Evolutionary conservation across 2,888 invertebrate genomes (phyloP).

Genomic region (Stenichneumon culpator): DNA sequence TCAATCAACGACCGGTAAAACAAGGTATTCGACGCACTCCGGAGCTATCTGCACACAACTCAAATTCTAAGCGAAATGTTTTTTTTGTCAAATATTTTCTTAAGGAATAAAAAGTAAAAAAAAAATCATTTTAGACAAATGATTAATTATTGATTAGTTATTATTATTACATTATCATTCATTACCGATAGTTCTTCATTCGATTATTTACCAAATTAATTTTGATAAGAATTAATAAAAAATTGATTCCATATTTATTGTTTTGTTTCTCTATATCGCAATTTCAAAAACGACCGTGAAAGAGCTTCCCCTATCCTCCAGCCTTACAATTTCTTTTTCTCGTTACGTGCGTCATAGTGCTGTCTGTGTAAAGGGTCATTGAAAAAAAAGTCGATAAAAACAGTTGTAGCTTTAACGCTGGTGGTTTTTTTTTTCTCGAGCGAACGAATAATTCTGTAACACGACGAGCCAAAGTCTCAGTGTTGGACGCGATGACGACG

Average conservation of each 20-base stretch:
- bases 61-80: not conserved
- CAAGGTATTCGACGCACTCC: not conserved
- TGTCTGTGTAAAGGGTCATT: conserved; percentile 35
- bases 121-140: too few relatives aligned
- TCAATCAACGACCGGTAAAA: not conserved
- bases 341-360: conserved; percentile 46
- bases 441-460: conserved; percentile 6
- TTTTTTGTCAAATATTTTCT: not conserved
- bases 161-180: too few relatives aligned
- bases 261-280: too few relatives aligned
- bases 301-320: conserved; percentile 23
- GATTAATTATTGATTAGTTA: too few relatives aligned
- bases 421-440: not conserved
- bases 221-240: conserved; percentile 31
- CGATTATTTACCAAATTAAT: too few relatives aligned
- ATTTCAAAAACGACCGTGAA: not conserved
- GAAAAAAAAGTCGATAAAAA: conserved; percentile 16
- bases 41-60: not conserved
- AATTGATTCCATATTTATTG: not conserved
- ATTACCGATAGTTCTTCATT: too few relatives aligned
- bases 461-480: not conserved
- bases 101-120: too few relatives aligned
- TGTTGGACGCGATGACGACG: not conserved
- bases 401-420: not conserved
- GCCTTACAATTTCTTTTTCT: conserved; percentile 39